Base-by-base conservation (phyloP, 2,113 vertebrate genomes). In the Erythrolamprus reginae region DNA sequence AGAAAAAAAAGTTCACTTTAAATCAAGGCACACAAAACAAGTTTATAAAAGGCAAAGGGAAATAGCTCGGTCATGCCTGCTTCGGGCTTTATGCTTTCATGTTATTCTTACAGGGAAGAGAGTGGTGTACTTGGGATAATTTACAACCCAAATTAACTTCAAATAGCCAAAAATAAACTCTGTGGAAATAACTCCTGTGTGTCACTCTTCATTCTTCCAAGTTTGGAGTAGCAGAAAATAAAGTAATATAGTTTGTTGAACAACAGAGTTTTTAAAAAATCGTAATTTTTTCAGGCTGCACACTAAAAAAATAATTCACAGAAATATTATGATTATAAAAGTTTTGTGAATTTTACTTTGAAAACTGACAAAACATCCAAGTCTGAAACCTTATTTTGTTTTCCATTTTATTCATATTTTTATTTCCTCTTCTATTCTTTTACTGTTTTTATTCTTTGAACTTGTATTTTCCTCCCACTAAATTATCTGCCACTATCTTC, bases 101-200 rank as follows among this genome's bases (percentile, higher is more conserved):
- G 12, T 83, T 87, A 84, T 82, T 90, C 33, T 56, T 42, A 10
- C n/a, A 53, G 8, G 15, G 65, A 58, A 17, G 21, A 28, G 45
- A 53, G 42, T 50, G 83, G 26, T 48, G 33, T 38, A 21, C 33
- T 47, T 12, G 33, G n/a, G 92, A 89, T 28, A 93, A 6, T 0
- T 94, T 90, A 92, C 51, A 93, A 91, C 83, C 5, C 58, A 70
- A 92, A 47, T 56, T 93, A 33, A 24, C 42, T 24, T 90, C 91
- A 90, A 92, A 12, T 84, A 86, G 61, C 85, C 89, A 65, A 58
- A 51, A 88, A 89, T 38, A 50, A 55, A 91, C 70, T 88, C 85
- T 13, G 6, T 26, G 86, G 45, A 93, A 91, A 86, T 53, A 28
- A 88, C 45, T 7, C 56, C 1, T 2, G 90, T 82, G 24, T 77